Base-by-base conservation (phyloP, 2,113 vertebrate species). In the Cavia aperea region DNA sequence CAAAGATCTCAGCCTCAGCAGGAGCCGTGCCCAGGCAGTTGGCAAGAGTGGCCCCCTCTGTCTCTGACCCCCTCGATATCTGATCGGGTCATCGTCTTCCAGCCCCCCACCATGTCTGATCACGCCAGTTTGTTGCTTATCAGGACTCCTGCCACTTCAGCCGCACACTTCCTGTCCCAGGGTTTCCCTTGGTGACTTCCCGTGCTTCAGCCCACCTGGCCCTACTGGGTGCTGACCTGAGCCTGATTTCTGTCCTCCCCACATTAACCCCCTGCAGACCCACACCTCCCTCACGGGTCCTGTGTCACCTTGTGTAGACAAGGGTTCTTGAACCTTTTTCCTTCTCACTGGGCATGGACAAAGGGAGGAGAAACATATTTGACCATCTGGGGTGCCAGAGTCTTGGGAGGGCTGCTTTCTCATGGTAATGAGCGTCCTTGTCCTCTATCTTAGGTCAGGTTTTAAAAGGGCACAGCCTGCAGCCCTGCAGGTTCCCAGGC, bases 181-280 rank as follows among this genome's bases (percentile, higher is more conserved):
- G 46, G 46, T 13, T 11, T n/a, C 8, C 26, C 6, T 31, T 33
- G 11, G 36, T 36, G 24, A 46, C 73, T 9, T 39, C 26, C 31
- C 49, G 4, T 16, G 62, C 21, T 6, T 23, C 31, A n/a, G 31
- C 16, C 63, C 60, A 15, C 43, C 56, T 18, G 23, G 39, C 18
- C 54, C 5, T 19, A 14, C 39, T 49, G 43, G 43, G 51, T 8
- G 15, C 75, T 62, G 54, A 29, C 4, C 13, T 49, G 31, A 90
- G 63, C 26, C 8, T 0, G 5, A 1, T 9, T 21, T 56, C 12
- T 15, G 5, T 1, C 36, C 19, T 13, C 70, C n/a, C 65, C 8
- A 12, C 43, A 21, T 23, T 18, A 4, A 10, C 58, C 43, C 1
- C 54, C 33, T 51, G 31, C 33, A 12, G 51, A 19, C 4, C 54